Conservation (phyloP, 1,140 invertebrate species). For the Eumaeus atala region DNA sequence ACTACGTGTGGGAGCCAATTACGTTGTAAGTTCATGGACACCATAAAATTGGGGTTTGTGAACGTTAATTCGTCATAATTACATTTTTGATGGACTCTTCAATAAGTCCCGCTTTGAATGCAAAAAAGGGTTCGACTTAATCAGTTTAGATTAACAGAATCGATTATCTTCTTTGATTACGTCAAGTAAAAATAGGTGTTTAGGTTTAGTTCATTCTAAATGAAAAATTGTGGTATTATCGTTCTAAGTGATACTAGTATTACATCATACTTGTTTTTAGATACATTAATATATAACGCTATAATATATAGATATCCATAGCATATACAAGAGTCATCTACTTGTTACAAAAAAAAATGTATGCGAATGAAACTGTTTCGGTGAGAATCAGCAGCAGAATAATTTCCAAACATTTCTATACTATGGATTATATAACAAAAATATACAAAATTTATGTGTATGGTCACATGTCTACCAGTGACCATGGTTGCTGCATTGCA, state of each 20-base stretch:
- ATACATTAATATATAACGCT: too few species aligned
- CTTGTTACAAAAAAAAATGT: too few species aligned
- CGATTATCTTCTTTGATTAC: slow-evolving; percentile 18
- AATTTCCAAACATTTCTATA: too few species aligned
- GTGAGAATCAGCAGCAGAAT: too few species aligned
- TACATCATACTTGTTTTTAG: not conserved
- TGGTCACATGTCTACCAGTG: too few species aligned
- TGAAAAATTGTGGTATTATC: slow-evolving; percentile 1
- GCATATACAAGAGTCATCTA: too few species aligned
- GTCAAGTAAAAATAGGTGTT: slow-evolving; percentile 4
- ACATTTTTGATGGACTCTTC: slow-evolving; percentile 42
- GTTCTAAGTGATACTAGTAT: not conserved
- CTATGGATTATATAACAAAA: too few species aligned
- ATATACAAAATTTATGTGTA: too few species aligned
- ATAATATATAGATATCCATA: too few species aligned
- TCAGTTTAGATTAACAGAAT: slow-evolving; percentile 23
- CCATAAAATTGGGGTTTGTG: slow-evolving; percentile 20
- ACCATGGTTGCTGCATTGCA: too few species aligned
- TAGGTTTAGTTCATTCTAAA: slow-evolving; percentile 5
- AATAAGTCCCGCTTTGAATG: slow-evolving; percentile 27
- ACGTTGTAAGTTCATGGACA: not conserved
- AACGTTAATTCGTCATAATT: slow-evolving; percentile 54
- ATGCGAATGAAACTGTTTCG: too few species aligned
- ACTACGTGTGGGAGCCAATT: slow-evolving; percentile 19
- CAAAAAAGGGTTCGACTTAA: slow-evolving; percentile 24